Base-by-base conservation (phyloP, 2,888 invertebrate genomes). In the Lycaena phlaeas region DNA sequence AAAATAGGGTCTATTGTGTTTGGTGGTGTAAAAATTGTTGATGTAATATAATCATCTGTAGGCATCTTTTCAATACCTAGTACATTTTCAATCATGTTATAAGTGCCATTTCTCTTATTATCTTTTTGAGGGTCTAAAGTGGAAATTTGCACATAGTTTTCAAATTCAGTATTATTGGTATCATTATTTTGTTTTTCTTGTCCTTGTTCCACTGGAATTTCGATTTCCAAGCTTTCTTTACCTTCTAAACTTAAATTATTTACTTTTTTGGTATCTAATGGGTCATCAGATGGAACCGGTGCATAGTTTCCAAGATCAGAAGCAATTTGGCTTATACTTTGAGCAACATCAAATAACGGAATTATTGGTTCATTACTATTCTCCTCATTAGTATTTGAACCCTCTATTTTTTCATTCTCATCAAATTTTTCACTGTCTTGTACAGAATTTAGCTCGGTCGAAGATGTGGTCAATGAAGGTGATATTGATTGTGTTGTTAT, bases 261-360 rank as follows among this genome's bases (percentile, higher is more conserved):
- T 4, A 58, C 31, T 55, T 72, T 67, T 12, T 67, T 69, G 2
- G 59, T 57, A 38, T 81, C 78, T 41, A 73, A 48, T 51, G 78
- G 65, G 31, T 59, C 71, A 1, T 69, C 54, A 11, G 79, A 78
- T 28, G 79, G 74, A 17, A 74, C 50, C 30, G 79, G 72, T 49
- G 61, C 64, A 48, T 69, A 78, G 41, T 59, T 69, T 28, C 77
- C 81, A 14, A 85, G 61, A 54, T 85, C 84, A 2, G 81, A 81
- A 39, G 85, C 81, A 51, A 85, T 85, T 66, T 85, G 84, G 50
- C 82, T 85, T 31, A 85, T 74, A 52, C 84, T 84, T 53, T 78
- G 75, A 38, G 79, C 78, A 18, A 85, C 72, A 53, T 85, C 84
- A 54, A 85, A 81, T 22, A 79, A 45, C 7, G 69, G 73, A 34